Evolutionary conservation across 1,140 invertebrate species (phyloP), one percentile per base, ranked within the genome.

Genomic region (Andrena cerasifolii): DNA sequence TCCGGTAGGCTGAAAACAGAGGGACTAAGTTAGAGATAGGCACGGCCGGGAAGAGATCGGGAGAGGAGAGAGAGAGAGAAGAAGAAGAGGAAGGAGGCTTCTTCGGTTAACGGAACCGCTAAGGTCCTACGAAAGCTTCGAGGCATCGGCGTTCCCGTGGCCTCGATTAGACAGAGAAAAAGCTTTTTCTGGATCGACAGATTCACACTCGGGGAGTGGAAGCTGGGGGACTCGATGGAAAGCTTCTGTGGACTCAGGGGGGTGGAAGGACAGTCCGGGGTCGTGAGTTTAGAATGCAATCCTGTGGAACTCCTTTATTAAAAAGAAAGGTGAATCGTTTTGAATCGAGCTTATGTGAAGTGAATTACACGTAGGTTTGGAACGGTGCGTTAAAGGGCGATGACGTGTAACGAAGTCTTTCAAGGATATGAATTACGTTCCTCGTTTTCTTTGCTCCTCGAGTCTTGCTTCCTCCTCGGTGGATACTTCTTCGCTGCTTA

Each of bases 1-100:
- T 93, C 71, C 91, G 91, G 84, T 92, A 92, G n/a, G 90, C 92
- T 93, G 91, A 66, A 91, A 92, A 66, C 91, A 92, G 59, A 87
- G 79, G 62, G 40, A 86, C 82, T n/a, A 84, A 75, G 80, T 84
- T 84, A 83, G 82, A 53, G 12, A 63, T 16, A 49, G n/a, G 45
- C 14, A 10, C 33, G 40, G 40, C 12, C 24, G 3, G 26, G 2
- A 24, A 4, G 26, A 10, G 24, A 6, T 18, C 21, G 56, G 8
- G 63, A 33, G 18, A 49, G 24, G 31, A 31, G 8, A 14, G 24
- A 49, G 8, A 36, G 18, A 3, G 5, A 7, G 33, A 40, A 10
- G 36, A 40, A n/a, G n/a, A n/a, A n/a, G 59, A 62, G 14, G 14
- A 14, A 16, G 33, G 18, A 14, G 4, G 43, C 43, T 26, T 72